Percentiles rank a stretch among this genome's conserved stretches.
Conservation (phyloP, 2,113 vertebrate genomes). For the Sylvicapra grimmia region DNA sequence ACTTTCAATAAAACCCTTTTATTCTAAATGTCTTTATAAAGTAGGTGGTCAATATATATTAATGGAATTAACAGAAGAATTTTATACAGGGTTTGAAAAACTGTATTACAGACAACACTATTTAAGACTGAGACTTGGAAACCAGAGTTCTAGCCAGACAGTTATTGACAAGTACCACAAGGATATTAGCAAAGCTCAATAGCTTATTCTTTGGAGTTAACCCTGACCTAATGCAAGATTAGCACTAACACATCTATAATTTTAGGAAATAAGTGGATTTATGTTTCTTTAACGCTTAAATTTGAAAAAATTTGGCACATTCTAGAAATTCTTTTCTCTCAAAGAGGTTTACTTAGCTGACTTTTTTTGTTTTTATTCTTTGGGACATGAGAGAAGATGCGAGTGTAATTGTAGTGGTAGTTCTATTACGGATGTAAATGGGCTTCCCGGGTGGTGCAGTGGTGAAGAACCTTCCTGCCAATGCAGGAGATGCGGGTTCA, state of each 20-base stretch:
- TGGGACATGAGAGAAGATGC: neutral
- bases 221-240: slow-evolving; percentile 59
- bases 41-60: neutral
- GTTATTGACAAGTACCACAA: slow-evolving; percentile 47
- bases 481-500: rapidly evolving
- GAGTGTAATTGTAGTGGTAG: neutral
- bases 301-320: neutral
- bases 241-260: slow-evolving; percentile 44
- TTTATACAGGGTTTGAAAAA: neutral
- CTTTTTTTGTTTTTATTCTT: neutral
- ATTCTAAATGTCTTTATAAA: neutral
- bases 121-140: slow-evolving; percentile 10
- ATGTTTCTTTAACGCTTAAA: slow-evolving; percentile 5
- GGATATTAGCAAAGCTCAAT: slow-evolving; percentile 59
- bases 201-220: slow-evolving; percentile 67
- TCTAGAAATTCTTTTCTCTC: neutral
- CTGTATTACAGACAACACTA: neutral
- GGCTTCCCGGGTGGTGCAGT: neutral
- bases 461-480: neutral
- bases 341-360: neutral
- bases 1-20: neutral
- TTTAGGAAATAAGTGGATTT: slow-evolving; percentile 30
- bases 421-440: neutral
- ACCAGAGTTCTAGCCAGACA: neutral
- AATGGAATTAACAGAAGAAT: neutral